These are phyloP conservation scores for Platysternon megacephalum DNA, from an alignment of 2,113 vertebrate genomes.

Conservation along the genomic window DNA sequence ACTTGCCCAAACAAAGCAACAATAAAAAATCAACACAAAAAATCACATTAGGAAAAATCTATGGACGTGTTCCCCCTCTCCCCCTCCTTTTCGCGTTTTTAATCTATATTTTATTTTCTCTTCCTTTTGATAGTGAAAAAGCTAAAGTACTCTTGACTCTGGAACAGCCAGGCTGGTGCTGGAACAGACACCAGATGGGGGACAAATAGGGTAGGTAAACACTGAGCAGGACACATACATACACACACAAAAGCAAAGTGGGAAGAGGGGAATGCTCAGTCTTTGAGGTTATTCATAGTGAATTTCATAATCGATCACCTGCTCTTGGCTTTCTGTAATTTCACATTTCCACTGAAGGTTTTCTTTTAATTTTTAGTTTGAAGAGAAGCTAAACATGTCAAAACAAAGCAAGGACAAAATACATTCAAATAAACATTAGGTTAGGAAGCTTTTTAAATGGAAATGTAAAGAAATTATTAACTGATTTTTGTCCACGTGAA, in stretches of 20 bases:
- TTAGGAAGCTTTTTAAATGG: background rate
- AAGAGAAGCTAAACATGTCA: background rate
- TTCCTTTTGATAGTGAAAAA: conserved; percentile 8
- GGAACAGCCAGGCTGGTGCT: conserved; percentile 36
- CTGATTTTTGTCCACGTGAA: background rate
- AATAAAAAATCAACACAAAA: background rate
- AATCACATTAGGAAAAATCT: background rate
- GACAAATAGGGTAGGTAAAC: conserved; percentile 2
- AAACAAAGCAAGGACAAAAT: background rate
- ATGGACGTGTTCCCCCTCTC: background rate
- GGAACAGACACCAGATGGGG: conserved; percentile 25
- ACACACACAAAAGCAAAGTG: background rate
- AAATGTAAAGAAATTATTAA: conserved; percentile 34
- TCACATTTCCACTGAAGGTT: background rate
- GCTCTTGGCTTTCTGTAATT: background rate
- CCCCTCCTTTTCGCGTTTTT: background rate
- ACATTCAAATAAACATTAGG: background rate
- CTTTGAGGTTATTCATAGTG: background rate
- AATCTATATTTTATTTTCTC: conserved; percentile 27
- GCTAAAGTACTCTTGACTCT: conserved; percentile 45
- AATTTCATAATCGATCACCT: background rate
- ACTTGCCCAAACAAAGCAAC: conserved; percentile 71
- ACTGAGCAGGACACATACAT: background rate
- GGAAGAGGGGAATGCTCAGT: background rate
- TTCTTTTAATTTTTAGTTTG: background rate